Conservation (phyloP, 2,797 vertebrate species). For the Acropternis orthonyx region DNA sequence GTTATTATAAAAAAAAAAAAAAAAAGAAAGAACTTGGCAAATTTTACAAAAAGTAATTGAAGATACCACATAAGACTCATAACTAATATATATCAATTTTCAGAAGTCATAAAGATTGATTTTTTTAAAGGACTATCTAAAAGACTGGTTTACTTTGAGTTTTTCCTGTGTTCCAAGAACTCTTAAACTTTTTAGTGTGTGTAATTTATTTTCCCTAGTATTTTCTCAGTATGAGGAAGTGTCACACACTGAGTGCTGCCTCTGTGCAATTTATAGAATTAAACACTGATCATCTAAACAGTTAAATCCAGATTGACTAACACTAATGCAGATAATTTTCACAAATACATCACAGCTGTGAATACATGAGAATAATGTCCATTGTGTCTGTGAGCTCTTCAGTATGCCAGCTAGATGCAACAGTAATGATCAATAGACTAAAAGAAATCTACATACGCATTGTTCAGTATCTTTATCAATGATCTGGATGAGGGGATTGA, state of each 20-base stretch:
- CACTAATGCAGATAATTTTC: background rate
- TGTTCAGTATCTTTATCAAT: background rate
- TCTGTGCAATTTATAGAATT: background rate
- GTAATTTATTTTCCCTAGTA: background rate
- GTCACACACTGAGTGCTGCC: background rate
- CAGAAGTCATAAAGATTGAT: conserved; percentile 13
- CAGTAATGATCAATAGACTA: background rate
- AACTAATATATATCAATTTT: conserved; percentile 17
- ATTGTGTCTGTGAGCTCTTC: background rate
- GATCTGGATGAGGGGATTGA: background rate
- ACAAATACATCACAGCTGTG: background rate
- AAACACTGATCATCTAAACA: background rate
- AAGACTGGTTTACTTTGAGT: background rate
- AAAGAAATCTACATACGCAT: background rate
- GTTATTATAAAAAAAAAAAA: background rate
- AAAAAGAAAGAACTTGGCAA: background rate
- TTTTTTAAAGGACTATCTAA: background rate
- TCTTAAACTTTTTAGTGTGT: background rate
- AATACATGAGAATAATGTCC: background rate
- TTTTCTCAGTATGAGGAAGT: background rate
- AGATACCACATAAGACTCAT: conserved; percentile 22
- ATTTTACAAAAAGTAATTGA: conserved; percentile 34
- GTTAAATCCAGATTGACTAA: background rate
- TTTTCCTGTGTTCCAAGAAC: background rate
- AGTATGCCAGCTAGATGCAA: background rate